A percentile compares a stretch with the other conserved stretches of the same genome.
phyloP scores from a whole-genome alignment of 2,113 vertebrate species.

The Mola mola region DNA sequence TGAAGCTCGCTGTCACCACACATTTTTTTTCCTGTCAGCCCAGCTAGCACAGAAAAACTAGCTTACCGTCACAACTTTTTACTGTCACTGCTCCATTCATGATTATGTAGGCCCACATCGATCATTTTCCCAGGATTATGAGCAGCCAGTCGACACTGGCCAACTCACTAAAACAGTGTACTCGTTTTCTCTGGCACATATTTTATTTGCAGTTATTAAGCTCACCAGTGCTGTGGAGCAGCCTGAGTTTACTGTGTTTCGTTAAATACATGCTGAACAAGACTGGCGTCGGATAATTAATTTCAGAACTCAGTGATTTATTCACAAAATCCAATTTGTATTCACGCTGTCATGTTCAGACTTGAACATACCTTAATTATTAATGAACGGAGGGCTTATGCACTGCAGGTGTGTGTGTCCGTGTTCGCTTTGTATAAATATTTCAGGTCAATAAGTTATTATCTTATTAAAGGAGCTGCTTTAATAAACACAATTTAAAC shows the following conservation, averaged over 20 bases:
- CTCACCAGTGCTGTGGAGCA: neutral
- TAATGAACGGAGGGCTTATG: constrained; percentile 64
- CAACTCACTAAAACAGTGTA: neutral
- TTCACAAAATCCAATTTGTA: constrained; percentile 53
- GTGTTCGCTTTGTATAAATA: constrained; percentile 72
- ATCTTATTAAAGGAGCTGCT: constrained; percentile 57
- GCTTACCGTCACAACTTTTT: constrained; percentile 40
- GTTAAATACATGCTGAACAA: neutral
- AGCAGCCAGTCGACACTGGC: neutral
- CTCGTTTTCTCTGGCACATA: constrained; percentile 5
- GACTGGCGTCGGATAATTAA: constrained; percentile 16
- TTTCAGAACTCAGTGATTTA: constrained; percentile 42
- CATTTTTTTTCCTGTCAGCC: too few species aligned
- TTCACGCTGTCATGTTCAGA: constrained; percentile 55
- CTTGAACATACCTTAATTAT: constrained; percentile 72
- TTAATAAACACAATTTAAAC: constrained; percentile 37
- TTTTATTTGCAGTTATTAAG: neutral
- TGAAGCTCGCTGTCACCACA: too few species aligned
- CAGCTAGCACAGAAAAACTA: constrained; percentile 16
- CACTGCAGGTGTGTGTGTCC: constrained; percentile 17
- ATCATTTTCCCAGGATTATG: neutral
- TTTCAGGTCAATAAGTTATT: constrained; percentile 74
- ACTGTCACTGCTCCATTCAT: constrained; percentile 10
- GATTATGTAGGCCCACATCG: neutral
- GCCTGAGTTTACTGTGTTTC: neutral